Base-by-base conservation (phyloP, 2,797 vertebrate genomes). In the Chaetophractus vellerosus region DNA sequence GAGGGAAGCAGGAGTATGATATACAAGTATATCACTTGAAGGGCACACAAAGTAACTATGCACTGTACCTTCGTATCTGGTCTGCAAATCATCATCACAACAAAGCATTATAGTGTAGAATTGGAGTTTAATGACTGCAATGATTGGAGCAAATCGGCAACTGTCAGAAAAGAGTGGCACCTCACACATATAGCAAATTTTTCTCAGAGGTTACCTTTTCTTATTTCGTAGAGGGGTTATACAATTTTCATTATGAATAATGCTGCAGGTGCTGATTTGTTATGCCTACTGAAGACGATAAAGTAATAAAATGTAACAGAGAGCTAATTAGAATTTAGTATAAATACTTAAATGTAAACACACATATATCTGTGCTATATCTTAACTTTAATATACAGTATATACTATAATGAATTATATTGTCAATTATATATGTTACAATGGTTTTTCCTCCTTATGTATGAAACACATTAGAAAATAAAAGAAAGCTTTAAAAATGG, bases 401-500 rank as follows among this genome's bases (percentile, higher is more conserved):
- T 26, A 36, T 33, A 45, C 10, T 31, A 36, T 75, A 93, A 18
- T 91, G 12, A 63, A 89, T n/a, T 93, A 48, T n/a, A 76, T 7
- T 12, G 48, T 1, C 12, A 71, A 23, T 50, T 92, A 6, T 41
- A 24, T 11, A n/a, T 71, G 88, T 91, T 18, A 68, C 55, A 89
- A 48, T 64, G 91, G 84, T 38, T 1, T 61, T 88, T 78, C 36
- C 28, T 75, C 55, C 33, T 78, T 59, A 69, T 12, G 64, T 41
- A 88, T 1, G 2, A 68, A 64, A 57, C 2, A 55, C 5, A 31
- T 76, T 92, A 57, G 33, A 75, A 85, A 79, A 83, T 55, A 63
- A 74, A 94, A 95, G 21, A 33, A 63, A 87, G 5, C 12, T 88
- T 90, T 80, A 87, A 28, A 97, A 93, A 93, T 33, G 2, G 28